Evolutionary conservation across 2,888 invertebrate genomes (phyloP).

Genomic region (Phortica magna): DNA sequence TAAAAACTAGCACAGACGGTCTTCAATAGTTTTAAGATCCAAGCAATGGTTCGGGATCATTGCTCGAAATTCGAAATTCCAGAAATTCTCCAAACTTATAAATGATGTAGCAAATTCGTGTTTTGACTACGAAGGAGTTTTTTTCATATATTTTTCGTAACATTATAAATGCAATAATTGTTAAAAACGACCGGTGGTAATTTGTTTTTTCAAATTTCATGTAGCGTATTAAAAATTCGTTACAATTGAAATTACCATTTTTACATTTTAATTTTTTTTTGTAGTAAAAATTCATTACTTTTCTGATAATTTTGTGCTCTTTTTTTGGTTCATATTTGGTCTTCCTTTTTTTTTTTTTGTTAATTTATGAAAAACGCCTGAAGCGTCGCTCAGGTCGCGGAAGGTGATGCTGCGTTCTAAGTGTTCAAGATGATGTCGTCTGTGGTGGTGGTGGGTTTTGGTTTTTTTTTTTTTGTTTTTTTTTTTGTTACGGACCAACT

Average conservation of each 20-base stretch:
- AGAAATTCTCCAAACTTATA: too few species aligned
- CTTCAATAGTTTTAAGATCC: too few species aligned
- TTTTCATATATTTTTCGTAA: neutral
- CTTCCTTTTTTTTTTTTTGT: conserved; percentile 17
- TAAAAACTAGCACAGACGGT: too few species aligned
- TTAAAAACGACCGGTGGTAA: neutral
- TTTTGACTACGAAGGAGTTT: too few species aligned
- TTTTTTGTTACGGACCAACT: conserved; percentile 46
- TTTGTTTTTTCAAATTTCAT: neutral
- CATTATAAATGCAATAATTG: neutral
- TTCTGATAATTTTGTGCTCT: conserved; percentile 12
- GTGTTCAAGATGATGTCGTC: neutral
- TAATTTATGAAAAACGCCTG: conserved; percentile 26
- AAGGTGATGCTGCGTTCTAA: neutral
- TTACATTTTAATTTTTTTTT: neutral
- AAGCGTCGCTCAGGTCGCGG: conserved; percentile 4
- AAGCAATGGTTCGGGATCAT: neutral
- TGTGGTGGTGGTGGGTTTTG: conserved; percentile 1
- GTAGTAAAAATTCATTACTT: conserved; percentile 10
- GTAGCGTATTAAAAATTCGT: neutral
- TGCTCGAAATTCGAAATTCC: too few species aligned
- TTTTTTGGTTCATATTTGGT: neutral
- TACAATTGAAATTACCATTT: neutral
- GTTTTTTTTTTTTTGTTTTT: neutral
- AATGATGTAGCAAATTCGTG: too few species aligned